Conservation (phyloP, 2,797 vertebrate genomes). For the Halcyon smyrnensis region DNA sequence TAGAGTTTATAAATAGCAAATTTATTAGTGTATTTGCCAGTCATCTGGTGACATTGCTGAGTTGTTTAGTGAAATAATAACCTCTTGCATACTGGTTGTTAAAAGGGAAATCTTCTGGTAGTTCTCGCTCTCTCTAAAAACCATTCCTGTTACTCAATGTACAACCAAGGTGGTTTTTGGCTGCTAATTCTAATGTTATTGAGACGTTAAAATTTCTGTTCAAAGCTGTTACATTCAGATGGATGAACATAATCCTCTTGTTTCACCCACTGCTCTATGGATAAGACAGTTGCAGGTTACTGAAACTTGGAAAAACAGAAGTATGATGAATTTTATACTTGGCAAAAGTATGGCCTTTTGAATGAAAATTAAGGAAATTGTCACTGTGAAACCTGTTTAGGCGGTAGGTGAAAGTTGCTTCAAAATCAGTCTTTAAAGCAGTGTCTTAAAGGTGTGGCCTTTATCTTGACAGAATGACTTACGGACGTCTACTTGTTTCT, state of each 20-base stretch:
- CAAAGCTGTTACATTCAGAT: background rate
- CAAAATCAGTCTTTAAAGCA: constrained; percentile 11
- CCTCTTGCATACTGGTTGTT: background rate
- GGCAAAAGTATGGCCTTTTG: background rate
- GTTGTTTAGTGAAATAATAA: background rate
- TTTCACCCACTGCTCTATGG: background rate
- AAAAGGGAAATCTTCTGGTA: background rate
- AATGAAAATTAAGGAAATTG: background rate
- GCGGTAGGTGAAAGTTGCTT: background rate
- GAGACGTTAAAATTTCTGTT: background rate
- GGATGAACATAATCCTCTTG: background rate
- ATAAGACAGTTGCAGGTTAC: background rate
- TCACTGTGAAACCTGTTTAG: background rate
- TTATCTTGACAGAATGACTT: background rate
- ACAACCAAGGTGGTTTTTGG: background rate
- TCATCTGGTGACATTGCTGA: background rate
- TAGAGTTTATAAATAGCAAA: background rate
- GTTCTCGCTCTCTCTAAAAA: background rate
- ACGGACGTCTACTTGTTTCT: background rate
- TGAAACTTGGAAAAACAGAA: background rate
- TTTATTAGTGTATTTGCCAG: background rate
- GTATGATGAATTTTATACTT: background rate
- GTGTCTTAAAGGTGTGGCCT: background rate
- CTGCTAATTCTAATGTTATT: background rate
- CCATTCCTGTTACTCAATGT: background rate